Evolutionary conservation across 2,888 invertebrate species (phyloP), one percentile per base, ranked within the genome.

Genomic region (Apamea monoglypha): DNA sequence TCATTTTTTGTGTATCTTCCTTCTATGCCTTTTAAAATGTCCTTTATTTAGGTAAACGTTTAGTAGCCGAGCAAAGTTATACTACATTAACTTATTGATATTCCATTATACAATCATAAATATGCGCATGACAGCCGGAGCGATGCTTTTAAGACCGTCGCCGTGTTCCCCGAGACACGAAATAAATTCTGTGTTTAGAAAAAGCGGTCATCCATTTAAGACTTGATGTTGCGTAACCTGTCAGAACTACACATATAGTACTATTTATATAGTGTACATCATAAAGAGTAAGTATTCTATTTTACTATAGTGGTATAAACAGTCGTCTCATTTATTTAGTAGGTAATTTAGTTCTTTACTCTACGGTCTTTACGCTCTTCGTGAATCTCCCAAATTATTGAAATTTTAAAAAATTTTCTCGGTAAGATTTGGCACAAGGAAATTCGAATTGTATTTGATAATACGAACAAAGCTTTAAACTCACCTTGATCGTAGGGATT

Each of bases 101-200:
- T 83, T 72, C 61, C 69, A 83, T 83, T 83, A 81, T 36, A 70
- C 29, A 44, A 53, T 67, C 59, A 81, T 78, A 81, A 83, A 83
- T 78, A 81, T 53, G 44, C 66, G 53, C 50, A 83, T 81, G 81
- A 66, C 78, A 78, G 83, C 21, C 29, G 44, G 70, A 81, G 70
- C 70, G 61, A 84, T 80, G 53, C 80, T 64, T 84, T 69, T 50
- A 64, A 69, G 72, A 73, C 73, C 73, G 73, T 29, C 72, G 63
- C 80, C 80, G 63, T 69, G 44, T 79, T 82, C 29, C 29, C 44
- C 21, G 80, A 80, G 80, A 82, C 69, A 74, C 67, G 53, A 64
- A 64, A 73, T 69, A 84, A 64, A 73, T 69, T 82, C 59, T 36
- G 53, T 71, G 78, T 70, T 61, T 67, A 68, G 44, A 83, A 82